Conservation (phyloP, 1,140 invertebrate species). For the Lucilia cuprina region DNA sequence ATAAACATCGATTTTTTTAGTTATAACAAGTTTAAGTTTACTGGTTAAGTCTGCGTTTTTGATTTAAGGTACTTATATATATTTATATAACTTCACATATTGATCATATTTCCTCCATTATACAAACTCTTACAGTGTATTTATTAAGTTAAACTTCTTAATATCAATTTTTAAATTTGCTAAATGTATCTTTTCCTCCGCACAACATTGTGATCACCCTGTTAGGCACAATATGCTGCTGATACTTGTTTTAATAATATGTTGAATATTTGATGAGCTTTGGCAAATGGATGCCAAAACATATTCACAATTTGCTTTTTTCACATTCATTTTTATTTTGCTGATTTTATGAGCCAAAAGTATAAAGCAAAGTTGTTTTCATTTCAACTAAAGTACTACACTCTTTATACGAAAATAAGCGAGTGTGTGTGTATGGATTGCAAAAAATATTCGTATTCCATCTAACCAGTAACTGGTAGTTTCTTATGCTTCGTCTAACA, state of each 20-base stretch:
- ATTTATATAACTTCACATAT: too few relatives aligned
- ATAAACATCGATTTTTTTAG: too few relatives aligned
- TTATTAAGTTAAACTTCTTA: too few relatives aligned
- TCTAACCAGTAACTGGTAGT: neutral
- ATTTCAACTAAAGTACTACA: neutral
- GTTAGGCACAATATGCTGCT: neutral
- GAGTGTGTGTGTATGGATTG: neutral
- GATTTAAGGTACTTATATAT: too few relatives aligned
- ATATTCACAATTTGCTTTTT: neutral
- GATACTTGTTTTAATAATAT: neutral
- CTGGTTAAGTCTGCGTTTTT: too few relatives aligned
- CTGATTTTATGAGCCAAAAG: slow-evolving; percentile 1
- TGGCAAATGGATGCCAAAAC: slow-evolving; percentile 13
- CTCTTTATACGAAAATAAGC: neutral
- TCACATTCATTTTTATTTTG: neutral
- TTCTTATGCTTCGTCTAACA: slow-evolving; percentile 11
- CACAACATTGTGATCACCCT: neutral
- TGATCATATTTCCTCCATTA: too few relatives aligned
- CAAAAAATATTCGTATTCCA: neutral
- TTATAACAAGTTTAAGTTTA: too few relatives aligned
- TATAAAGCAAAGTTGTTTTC: neutral
- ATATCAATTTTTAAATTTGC: too few relatives aligned
- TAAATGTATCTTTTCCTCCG: neutral
- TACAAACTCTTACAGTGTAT: too few relatives aligned
- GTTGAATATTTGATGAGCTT: slow-evolving; percentile 14